Percentiles rank a stretch among this genome's conserved stretches.
These are phyloP conservation scores for Sebastes trivittatus DNA, from an alignment of 2,797 vertebrate genomes.

Conservation along the genomic window DNA sequence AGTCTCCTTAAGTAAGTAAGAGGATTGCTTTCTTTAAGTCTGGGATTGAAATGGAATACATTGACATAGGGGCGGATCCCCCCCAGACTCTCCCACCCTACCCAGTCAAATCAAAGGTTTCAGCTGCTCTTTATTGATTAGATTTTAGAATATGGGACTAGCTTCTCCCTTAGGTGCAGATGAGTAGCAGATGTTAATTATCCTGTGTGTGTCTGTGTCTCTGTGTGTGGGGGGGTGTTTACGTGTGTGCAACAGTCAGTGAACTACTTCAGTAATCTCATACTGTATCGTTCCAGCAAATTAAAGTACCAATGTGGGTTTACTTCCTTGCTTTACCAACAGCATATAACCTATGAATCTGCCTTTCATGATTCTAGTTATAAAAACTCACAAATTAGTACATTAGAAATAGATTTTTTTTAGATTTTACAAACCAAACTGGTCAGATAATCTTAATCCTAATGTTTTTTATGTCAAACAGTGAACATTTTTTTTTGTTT, in stretches of 20 bases:
- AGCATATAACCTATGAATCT: not conserved
- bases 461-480: not conserved
- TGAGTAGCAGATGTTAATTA: conserved; percentile 82
- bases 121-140: conserved; percentile 83
- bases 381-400: not conserved
- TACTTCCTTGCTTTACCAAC: not conserved
- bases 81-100: conserved; percentile 51
- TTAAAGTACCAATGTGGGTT: conserved; percentile 3
- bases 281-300: conserved; percentile 41
- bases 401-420: not conserved
- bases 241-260: conserved; percentile 36
- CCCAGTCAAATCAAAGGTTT: conserved; percentile 81
- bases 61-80: conserved; percentile 72
- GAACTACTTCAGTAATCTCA: conserved; percentile 55
- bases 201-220: conserved; percentile 62
- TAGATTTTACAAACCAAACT: not conserved
- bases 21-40: conserved; percentile 80
- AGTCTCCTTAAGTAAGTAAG: conserved; percentile 76
- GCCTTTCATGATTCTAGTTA: not conserved
- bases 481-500: not conserved
- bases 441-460: not conserved
- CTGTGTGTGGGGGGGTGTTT: conserved; percentile 32
- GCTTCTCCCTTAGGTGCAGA: conserved; percentile 79
- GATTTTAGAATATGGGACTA: conserved; percentile 80
- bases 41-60: conserved; percentile 81